Percentiles rank a stretch among this genome's conserved stretches.
Evolutionary conservation across 1,140 invertebrate genomes (phyloP).

Genomic region (Monomorium pharaonis): DNA sequence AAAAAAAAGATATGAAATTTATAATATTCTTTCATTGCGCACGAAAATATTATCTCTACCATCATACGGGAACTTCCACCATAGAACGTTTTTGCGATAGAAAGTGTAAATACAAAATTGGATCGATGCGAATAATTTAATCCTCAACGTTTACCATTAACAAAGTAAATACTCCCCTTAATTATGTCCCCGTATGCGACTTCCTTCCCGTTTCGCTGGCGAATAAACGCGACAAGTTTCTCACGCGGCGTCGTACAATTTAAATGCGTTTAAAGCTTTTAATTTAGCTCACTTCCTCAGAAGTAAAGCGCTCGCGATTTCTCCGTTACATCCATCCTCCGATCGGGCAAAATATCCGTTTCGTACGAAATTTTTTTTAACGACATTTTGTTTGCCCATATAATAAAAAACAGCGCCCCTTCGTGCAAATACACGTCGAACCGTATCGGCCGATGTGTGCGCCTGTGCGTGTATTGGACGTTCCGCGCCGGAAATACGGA

Average conservation of each 20-base stretch:
- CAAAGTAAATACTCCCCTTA: slow-evolving; percentile 29
- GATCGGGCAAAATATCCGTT: slow-evolving; percentile 3
- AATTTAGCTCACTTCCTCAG: slow-evolving; percentile 7
- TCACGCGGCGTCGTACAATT: slow-evolving; percentile 7
- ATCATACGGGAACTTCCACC: too few relatives aligned
- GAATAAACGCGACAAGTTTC: not conserved
- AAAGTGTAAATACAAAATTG: slow-evolving; percentile 14
- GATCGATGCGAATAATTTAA: slow-evolving; percentile 31
- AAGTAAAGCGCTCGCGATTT: slow-evolving; percentile 2
- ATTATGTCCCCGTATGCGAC: not conserved
- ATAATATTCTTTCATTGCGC: not conserved
- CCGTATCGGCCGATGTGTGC: not conserved
- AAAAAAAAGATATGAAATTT: not conserved
- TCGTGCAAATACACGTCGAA: slow-evolving; percentile 36
- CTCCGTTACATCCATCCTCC: not conserved
- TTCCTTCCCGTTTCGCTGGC: not conserved
- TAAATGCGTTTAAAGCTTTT: slow-evolving; percentile 39
- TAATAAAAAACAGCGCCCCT: slow-evolving; percentile 40
- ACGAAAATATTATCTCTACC: not conserved
- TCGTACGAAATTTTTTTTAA: slow-evolving; percentile 45
- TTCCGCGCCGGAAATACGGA: slow-evolving; percentile 32
- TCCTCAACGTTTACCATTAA: slow-evolving; percentile 20
- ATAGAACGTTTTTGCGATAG: not conserved
- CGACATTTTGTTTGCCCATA: slow-evolving; percentile 36
- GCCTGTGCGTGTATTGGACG: not conserved